Base-by-base conservation (phyloP, 2,797 vertebrate genomes). In the Denticeps clupeoides region DNA sequence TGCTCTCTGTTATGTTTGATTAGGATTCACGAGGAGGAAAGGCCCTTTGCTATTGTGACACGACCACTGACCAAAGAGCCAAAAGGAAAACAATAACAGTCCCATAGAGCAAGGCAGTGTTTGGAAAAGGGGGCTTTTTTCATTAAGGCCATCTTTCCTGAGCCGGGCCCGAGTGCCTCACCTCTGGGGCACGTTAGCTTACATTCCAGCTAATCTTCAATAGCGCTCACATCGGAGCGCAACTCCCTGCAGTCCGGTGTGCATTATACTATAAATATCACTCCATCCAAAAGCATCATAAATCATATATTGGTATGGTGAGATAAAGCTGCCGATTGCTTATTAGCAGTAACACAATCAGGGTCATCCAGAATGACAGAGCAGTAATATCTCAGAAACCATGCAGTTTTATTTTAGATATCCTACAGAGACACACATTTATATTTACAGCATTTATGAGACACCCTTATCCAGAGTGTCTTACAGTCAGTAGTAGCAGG, bases 1-100 rank as follows among this genome's bases (percentile, higher is more conserved):
- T 81, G 79, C 67, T 64, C 62, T 71, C 67, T 75, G 79, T 82
- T 77, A 76, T 22, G 60, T 67, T 50, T 70, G 49, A 51, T 78
- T 82, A 79, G 55, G 58, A 6, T 70, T 70, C 68, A 57, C 41
- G 35, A 51, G 58, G 23, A 70, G 63, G 74, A 77, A 73, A 75
- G 71, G 60, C 68, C 65, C 37, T 2, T 49, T 44, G 63, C 59
- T 54, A 49, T 44, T 46, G 50, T 52, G 51, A 59, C 55, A 49
- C 1, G 19, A 41, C 23, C 21, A 4, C 45, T 31, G 25, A 66
- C 58, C 43, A 68, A 53, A 57, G 53, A 63, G 31, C 7, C 13
- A 42, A 21, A 50, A 2, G 40, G 38, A 52, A 64, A 53, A 56
- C 44, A 56, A 42, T 49, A 29, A 59, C 25, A 37, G 55, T 23